Evolutionary conservation across 2,113 vertebrate species (phyloP).

Genomic region (Dipodomys ordii): DNA sequence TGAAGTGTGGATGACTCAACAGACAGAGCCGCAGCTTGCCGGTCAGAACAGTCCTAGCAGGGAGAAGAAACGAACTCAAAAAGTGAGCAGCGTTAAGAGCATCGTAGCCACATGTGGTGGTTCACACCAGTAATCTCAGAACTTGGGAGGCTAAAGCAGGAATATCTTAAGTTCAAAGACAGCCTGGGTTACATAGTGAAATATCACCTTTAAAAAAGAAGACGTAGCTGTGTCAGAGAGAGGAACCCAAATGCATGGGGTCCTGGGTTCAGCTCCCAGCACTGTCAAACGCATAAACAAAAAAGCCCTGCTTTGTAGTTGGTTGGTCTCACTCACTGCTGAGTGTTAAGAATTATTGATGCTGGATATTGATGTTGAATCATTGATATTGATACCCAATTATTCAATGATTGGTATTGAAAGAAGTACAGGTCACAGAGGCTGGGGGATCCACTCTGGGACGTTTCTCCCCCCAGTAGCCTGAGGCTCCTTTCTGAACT

Average conservation of each 20-base stretch:
- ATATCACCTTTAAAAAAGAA: background rate
- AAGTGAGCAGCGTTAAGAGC: background rate
- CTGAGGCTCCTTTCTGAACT: rapidly evolving
- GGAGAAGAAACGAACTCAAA: background rate
- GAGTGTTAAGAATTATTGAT: too few species aligned
- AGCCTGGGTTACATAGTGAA: background rate
- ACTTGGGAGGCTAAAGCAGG: background rate
- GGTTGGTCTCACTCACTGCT: too few species aligned
- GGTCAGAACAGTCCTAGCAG: conserved; percentile 30
- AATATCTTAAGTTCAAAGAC: background rate
- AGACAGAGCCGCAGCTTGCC: conserved; percentile 72
- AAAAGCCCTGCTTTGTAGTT: background rate
- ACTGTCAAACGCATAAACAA: background rate
- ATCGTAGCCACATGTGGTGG: background rate
- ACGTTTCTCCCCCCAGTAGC: rapidly evolving
- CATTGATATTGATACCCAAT: too few species aligned
- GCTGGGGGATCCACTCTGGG: rapidly evolving
- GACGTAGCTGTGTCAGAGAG: too few species aligned
- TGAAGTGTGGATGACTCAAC: conserved; percentile 73
- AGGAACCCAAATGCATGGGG: too few species aligned
- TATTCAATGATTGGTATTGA: too few species aligned
- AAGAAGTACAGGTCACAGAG: rapidly evolving
- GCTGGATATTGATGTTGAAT: too few species aligned
- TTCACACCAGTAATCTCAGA: too few species aligned
- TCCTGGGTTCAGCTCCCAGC: background rate